Evolutionary conservation across 2,888 invertebrate genomes (phyloP), one percentile per base, ranked within the genome.

Genomic region (Sphaerophoria taeniata): DNA sequence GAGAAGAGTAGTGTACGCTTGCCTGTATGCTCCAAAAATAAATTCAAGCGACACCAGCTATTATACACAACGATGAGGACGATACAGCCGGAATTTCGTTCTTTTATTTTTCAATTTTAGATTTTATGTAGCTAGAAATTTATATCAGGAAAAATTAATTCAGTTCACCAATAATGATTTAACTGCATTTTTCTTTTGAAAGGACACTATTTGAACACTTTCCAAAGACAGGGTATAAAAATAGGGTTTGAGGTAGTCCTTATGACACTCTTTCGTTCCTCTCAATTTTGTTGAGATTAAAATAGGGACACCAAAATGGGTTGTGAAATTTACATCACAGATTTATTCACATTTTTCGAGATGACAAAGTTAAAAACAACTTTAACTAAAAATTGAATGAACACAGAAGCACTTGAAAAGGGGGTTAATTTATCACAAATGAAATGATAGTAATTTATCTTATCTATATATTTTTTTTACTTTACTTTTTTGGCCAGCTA

Each of bases 401-500:
- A 24, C 2, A 24, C 24, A 24, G 24, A 60, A 7, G 31, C 33
- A 63, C 63, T 63, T 47, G 14, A 14, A 47, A 61, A 9, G 11
- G 24, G 24, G 33, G 45, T 16, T 67, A 31, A 6, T 36, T 67
- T 72, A 45, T 51, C 6, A 51, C 34, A 63, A 65, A 45, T 47
- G 16, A 63, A 65, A 45, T 47, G 16, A 6, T 51, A 60, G 31
- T 39, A 39, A 0, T 77, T 51, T 56, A 67, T 71, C 67, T 31
- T 79, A 24, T 33, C 7, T 69, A 53, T 53, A 43, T n/a, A 9
- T 6, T 65, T 69, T 49, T 51, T 83, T 47, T 79, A 67, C 36
- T 73, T 85, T 85, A 85, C 80, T 81, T 85, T 24, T 85, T 58
- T 77, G 73, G 75, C 73, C 85, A 81, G 76, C 84, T 80, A 85